Evolutionary conservation across 2,888 invertebrate genomes (phyloP), one percentile per base, ranked within the genome.

Genomic region (Athripsodes cinereus): DNA sequence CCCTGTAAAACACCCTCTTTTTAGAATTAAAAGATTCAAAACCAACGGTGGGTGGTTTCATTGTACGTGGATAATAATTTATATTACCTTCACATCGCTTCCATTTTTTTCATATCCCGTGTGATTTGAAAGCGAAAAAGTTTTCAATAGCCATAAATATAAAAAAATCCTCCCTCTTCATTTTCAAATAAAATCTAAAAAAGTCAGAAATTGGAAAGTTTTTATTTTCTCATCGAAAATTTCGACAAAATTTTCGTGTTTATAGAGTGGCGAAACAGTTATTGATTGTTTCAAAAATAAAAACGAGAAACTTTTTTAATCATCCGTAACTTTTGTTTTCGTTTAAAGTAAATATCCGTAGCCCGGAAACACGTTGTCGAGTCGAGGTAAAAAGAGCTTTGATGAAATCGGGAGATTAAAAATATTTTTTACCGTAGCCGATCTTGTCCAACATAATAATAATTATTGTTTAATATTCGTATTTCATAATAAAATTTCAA

Each of bases 41-140:
- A 26, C 26, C 3, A 10, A n/a, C n/a, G n/a, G 10, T 6, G 26
- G 26, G 26, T 26, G 26, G 26, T 10, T 26, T 10, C 26, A 26
- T 3, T 40, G 40, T 40, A n/a, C 13, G 13, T 5, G 13, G 40
- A 16, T 40, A 48, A 48, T 21, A 21, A 2, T 46, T 46, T 6
- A 48, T 48, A 48, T 10, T 21, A 21, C 48, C 48, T 48, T 11
- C 44, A n/a, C n/a, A 16, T 44, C 18, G 5, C 18, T 44, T 44
- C 13, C 44, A 44, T 44, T 44, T 44, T 19, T 48, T 48, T 18
- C 16, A n/a, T 48, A 5, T 48, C 48, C 48, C 48, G 48, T 48
- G 19, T 48, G 20, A 48, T 48, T 20, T 48, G 20, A 48, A 19
- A 48, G 19, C 13, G 20, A 40, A 40, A 40, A 40, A 40, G 19